Conservation (phyloP, 2,888 invertebrate genomes). For the Galeruca laticollis region DNA sequence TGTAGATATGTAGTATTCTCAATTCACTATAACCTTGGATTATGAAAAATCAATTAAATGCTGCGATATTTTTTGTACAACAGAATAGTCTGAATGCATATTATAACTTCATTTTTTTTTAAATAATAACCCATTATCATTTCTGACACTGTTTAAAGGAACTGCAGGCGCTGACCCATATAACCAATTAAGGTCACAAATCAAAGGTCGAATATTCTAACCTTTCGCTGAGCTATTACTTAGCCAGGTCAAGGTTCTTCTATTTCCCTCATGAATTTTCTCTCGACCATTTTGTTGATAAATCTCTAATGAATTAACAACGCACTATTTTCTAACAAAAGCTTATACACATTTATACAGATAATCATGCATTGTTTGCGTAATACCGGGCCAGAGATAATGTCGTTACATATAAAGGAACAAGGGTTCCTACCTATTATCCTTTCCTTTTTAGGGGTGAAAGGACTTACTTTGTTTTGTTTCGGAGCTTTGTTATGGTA, state of each 20-base stretch:
- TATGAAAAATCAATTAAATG: too few relatives aligned
- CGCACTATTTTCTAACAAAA: constrained; percentile 37
- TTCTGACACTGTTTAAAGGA: too few relatives aligned
- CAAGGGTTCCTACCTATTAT: constrained; percentile 32
- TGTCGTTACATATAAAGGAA: constrained; percentile 37
- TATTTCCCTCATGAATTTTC: constrained; percentile 14
- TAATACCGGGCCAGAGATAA: constrained; percentile 34
- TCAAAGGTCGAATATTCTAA: constrained; percentile 25
- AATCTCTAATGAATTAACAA: constrained; percentile 37
- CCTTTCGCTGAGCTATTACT: constrained; percentile 30
- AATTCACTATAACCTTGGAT: too few relatives aligned
- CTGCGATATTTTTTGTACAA: too few relatives aligned
- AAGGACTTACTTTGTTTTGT: constrained; percentile 16
- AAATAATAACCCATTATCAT: too few relatives aligned
- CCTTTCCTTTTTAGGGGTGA: constrained; percentile 21
- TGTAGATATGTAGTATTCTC: too few relatives aligned
- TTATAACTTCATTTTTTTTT: too few relatives aligned
- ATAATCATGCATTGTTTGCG: constrained; percentile 40
- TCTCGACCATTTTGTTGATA: constrained; percentile 18
- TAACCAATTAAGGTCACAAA: constrained; percentile 24
- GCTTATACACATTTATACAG: constrained; percentile 34
- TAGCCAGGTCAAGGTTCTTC: constrained; percentile 32
- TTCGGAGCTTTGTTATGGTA: constrained; percentile 1
- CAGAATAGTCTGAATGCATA: too few relatives aligned
- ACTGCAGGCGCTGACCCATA: constrained; percentile 26